Evolutionary conservation across 2,113 vertebrate genomes (phyloP), one percentile per base, ranked within the genome.

Genomic region (Anguilla rostrata): DNA sequence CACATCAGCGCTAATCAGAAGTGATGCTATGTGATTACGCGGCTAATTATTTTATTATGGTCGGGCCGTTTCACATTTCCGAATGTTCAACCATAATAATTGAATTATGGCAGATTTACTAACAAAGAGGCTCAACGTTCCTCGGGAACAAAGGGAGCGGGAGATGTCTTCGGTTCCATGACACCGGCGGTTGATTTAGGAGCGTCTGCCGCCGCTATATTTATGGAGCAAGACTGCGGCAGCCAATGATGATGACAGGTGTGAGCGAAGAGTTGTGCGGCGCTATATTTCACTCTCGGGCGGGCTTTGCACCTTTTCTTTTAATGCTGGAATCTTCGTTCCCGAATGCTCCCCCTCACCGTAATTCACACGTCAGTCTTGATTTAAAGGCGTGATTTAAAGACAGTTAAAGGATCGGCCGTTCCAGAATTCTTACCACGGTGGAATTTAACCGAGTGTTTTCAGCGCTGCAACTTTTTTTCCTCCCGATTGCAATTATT

Each of bases 1-100:
- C 26, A 43, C 18, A 82, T 82, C n/a, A n/a, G 20, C 26, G 39
- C 57, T 82, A 66, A 82, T 86, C 85, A 63, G 78, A 80, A 81
- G 53, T 82, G 80, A 40, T 82, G 79, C 57, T 11, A 43, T 46
- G 56, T 66, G 79, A 82, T 82, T 82, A 40, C 29, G 20, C 79
- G 18, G 53, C 79, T 82, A 81, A 81, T 63, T 86, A n/a, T 26
- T 39, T 81, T 1, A 57, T 60, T 86, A 60, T 34, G 20, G 22
- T 5, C 26, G 39, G 43, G 79, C 34, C 40, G 29, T 63, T 41
- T 86, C 43, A 46, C 43, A 57, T 49, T 53, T 83, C 16, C 78
- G 60, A 63, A 46, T 63, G 39, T 66, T 34, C 40, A 39, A 63
- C 39, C 56, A 39, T 82, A 22, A 34, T 49, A n/a, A 82, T 82